phyloP scores from a whole-genome alignment of 2,797 vertebrate species.

The Sebastiscus albofasciatus region DNA sequence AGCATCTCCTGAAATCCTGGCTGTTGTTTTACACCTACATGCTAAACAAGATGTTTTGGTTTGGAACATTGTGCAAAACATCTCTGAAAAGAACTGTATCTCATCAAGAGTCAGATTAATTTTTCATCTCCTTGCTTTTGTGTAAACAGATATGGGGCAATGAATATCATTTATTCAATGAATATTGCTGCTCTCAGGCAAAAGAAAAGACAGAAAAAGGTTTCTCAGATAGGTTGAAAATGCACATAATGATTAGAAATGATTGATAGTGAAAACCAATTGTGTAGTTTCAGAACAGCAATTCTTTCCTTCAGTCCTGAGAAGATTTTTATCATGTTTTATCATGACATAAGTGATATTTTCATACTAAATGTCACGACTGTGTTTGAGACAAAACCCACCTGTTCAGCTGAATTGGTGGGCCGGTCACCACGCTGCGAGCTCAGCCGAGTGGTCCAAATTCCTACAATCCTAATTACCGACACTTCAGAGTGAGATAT shows the following conservation, averaged over 20 bases:
- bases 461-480: conserved; percentile 30
- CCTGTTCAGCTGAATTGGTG: not conserved
- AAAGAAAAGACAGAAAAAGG: not conserved
- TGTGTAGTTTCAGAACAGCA: not conserved
- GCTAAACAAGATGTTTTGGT: conserved; percentile 21
- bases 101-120: conserved; percentile 20
- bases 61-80: not conserved
- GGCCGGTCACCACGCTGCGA: not conserved
- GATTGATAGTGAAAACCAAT: not conserved
- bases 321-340: not conserved
- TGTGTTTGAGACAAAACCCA: not conserved
- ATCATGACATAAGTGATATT: not conserved
- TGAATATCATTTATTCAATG: not conserved
- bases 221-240: not conserved
- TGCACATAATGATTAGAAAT: not conserved
- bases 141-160: not conserved
- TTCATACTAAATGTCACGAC: not conserved
- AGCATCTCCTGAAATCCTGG: not conserved
- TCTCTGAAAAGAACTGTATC: conserved; percentile 10
- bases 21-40: conserved; percentile 12
- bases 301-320: not conserved
- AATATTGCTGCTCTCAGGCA: not conserved
- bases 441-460: not conserved
- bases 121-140: conserved; percentile 3
- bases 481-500: conserved; percentile 12